phyloP scores from a whole-genome alignment of 2,113 vertebrate genomes.

The Aleadryas rufinucha region DNA sequence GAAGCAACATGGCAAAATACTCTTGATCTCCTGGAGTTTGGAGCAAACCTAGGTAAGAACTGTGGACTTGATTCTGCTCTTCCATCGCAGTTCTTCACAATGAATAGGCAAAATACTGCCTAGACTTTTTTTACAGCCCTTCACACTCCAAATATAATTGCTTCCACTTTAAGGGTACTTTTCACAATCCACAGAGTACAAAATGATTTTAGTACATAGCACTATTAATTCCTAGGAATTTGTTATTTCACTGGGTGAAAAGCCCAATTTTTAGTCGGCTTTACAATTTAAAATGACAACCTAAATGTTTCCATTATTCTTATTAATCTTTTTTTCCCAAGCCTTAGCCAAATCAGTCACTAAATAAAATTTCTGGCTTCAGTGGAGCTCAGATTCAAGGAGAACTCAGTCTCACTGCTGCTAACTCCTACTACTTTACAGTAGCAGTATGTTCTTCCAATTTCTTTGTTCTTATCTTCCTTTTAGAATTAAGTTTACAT shows the following conservation, averaged over 20 bases:
- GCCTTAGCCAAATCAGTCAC: background rate
- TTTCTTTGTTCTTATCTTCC: background rate
- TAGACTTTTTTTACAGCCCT: background rate
- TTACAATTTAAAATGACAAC: background rate
- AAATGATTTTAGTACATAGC: background rate
- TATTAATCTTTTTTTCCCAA: background rate
- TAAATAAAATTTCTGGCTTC: background rate
- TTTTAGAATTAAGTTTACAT: background rate
- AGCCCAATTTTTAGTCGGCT: background rate
- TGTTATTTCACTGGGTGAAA: background rate
- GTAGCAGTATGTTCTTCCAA: background rate
- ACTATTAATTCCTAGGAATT: background rate
- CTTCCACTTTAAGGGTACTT: background rate
- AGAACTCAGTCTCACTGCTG: background rate
- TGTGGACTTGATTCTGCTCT: background rate
- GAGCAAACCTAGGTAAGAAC: background rate
- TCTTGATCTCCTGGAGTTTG: background rate
- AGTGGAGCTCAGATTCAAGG: background rate
- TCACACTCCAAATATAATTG: background rate
- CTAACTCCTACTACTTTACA: background rate
- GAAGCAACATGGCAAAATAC: background rate
- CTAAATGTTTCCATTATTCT: background rate
- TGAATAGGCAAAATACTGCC: background rate
- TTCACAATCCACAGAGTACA: background rate
- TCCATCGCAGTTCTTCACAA: background rate